Conservation (phyloP, 2,113 vertebrate genomes). For the Actinemys pallida region DNA sequence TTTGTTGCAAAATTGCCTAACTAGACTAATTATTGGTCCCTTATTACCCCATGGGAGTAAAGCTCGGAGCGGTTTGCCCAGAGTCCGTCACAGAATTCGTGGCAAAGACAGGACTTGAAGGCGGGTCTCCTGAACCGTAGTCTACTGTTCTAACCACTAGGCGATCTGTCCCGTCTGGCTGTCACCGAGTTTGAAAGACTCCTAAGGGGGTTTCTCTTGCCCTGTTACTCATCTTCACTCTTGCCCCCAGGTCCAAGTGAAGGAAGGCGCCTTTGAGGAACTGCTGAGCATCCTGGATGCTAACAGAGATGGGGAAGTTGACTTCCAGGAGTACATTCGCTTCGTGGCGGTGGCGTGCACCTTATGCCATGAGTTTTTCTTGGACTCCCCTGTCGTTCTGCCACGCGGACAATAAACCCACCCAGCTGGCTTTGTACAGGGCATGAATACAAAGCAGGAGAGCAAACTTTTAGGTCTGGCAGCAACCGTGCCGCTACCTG, state of each 20-base stretch:
- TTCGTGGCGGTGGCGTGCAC: conserved; percentile 36
- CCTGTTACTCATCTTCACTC: no score
- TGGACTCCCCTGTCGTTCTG: background rate
- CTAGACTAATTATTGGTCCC: no score
- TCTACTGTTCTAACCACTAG: background rate
- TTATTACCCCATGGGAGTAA: no score
- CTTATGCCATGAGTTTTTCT: conserved; percentile 63
- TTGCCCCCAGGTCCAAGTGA: background rate
- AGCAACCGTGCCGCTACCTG: no score
- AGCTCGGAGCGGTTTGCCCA: no score
- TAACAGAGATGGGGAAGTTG: conserved; percentile 58
- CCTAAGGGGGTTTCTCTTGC: background rate
- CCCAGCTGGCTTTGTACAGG: background rate
- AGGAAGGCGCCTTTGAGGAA: conserved; percentile 49
- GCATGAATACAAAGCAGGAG: no score
- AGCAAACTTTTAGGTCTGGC: background rate
- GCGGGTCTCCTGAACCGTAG: background rate
- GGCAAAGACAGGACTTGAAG: background rate
- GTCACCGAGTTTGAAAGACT: no score
- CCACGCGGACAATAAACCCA: background rate
- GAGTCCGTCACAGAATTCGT: background rate
- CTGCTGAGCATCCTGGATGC: conserved; percentile 55
- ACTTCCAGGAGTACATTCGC: conserved; percentile 60
- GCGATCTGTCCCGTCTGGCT: background rate
- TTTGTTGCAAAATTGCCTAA: no score